Conservation (phyloP, 2,113 vertebrate species). For the Carlito syrichta region DNA sequence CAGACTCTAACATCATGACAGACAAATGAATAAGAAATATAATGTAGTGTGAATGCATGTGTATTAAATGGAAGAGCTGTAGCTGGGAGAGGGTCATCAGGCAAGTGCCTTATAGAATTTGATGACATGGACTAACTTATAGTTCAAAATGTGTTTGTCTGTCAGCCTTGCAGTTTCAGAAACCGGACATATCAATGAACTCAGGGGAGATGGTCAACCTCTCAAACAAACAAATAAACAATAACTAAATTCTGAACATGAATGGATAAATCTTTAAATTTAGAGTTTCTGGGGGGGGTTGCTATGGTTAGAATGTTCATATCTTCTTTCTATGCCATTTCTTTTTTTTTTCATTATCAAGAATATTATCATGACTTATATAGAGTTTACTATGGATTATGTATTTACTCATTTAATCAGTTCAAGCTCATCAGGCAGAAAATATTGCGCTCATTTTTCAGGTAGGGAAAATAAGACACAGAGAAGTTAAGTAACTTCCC, state of each 20-base stretch:
- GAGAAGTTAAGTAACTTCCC: neutral
- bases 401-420: neutral
- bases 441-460: neutral
- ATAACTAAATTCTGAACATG: neutral
- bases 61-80: neutral
- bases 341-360: neutral
- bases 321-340: neutral
- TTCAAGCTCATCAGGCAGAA: neutral
- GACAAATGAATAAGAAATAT: neutral
- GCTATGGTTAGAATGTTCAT: neutral
- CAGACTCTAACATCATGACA: neutral
- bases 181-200: neutral
- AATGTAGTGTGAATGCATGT: neutral
- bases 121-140: neutral
- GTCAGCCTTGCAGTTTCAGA: neutral
- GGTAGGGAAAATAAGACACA: neutral
- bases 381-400: neutral
- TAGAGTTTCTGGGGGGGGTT: too few species aligned
- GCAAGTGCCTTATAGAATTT: neutral
- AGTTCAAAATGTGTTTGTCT: neutral
- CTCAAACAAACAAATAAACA: neutral
- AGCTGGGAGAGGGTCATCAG: accelerated
- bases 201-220: neutral
- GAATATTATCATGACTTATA: neutral
- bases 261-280: neutral